Percentiles rank a stretch among this genome's conserved stretches.
These are phyloP conservation scores for Hippopotamyrus pictus DNA, from an alignment of 2,797 vertebrate species.

Conservation along the genomic window DNA sequence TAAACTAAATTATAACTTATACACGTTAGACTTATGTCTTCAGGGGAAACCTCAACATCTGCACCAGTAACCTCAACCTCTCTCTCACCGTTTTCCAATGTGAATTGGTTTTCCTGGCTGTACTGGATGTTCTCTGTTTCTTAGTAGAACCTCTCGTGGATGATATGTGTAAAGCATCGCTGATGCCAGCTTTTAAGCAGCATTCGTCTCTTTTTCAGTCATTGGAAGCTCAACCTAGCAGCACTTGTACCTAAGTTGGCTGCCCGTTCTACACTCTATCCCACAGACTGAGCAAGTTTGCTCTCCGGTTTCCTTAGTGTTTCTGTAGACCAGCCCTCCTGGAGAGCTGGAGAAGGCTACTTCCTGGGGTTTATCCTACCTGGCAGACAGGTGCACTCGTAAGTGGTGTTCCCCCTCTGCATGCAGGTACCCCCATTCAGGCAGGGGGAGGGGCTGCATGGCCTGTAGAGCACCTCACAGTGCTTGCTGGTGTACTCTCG, in stretches of 20 bases:
- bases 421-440: conserved; percentile 90
- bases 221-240: background rate
- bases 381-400: conserved; percentile 84
- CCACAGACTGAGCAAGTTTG: background rate
- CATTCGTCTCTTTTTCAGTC: background rate
- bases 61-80: background rate
- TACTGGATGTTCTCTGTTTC: background rate
- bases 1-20: background rate
- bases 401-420: conserved; percentile 79
- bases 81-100: background rate
- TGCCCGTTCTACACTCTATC: background rate
- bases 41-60: background rate
- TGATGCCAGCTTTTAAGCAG: background rate
- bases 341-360: background rate
- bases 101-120: background rate
- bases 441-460: conserved; percentile 92
- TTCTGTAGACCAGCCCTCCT: background rate
- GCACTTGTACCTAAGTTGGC: background rate
- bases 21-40: background rate
- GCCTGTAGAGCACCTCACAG: conserved; percentile 82
- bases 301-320: background rate
- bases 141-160: background rate
- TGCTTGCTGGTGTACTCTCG: conserved; percentile 70
- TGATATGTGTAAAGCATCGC: background rate
- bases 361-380: conserved; percentile 56